These are phyloP conservation scores for Pelusios castaneus DNA, from an alignment of 2,113 vertebrate species.

Conservation along the genomic window DNA sequence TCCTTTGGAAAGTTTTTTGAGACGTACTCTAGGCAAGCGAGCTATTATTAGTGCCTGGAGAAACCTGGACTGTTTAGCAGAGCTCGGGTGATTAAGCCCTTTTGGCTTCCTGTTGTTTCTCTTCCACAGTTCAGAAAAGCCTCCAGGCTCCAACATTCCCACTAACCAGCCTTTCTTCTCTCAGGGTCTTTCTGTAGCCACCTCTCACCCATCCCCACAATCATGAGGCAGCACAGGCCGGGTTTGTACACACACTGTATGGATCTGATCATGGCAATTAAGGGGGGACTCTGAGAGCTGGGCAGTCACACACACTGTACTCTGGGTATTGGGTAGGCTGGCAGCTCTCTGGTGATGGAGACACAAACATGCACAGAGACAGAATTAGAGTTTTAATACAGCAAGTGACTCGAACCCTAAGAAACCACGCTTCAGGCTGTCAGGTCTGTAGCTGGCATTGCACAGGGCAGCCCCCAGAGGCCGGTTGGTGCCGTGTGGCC, in stretches of 20 bases:
- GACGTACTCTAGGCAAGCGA: background rate
- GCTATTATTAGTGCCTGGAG: background rate
- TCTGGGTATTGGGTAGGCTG: background rate
- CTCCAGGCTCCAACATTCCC: constrained; percentile 38
- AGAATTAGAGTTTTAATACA: background rate
- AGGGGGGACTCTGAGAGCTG: background rate
- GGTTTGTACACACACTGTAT: background rate
- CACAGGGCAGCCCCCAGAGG: background rate
- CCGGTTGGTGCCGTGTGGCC: background rate
- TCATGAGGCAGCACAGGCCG: background rate
- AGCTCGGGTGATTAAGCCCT: background rate
- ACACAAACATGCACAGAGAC: no score
- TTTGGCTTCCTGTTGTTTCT: background rate
- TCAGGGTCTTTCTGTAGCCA: background rate
- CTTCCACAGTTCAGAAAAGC: background rate
- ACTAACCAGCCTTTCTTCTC: constrained; percentile 61
- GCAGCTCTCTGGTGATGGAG: background rate
- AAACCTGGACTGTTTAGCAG: background rate
- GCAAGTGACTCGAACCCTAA: background rate
- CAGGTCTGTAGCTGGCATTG: background rate
- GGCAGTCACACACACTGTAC: background rate
- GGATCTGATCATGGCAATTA: background rate
- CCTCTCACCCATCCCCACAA: background rate
- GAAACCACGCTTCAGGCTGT: background rate
- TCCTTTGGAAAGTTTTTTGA: background rate